Percentiles rank a stretch among this genome's conserved stretches.
Conservation (phyloP, 2,888 invertebrate species). For the Eupithecia abbreviata region DNA sequence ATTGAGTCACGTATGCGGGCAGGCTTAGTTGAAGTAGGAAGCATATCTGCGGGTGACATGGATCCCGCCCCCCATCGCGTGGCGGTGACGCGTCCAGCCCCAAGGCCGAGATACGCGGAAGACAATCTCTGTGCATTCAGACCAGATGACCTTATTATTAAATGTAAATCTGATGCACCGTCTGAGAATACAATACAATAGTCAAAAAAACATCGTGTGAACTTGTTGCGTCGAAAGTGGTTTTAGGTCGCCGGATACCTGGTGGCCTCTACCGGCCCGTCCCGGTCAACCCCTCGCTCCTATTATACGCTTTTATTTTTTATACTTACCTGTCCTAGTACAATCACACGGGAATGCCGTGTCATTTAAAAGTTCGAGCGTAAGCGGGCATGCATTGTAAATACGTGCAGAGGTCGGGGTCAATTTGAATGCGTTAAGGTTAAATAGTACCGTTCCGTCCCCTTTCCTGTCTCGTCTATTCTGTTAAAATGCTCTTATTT, state of each 20-base stretch:
- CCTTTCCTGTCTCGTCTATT: slow-evolving; percentile 29
- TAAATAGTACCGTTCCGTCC: slow-evolving; percentile 34
- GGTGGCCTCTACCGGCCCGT: slow-evolving; percentile 57
- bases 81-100: slow-evolving; percentile 48
- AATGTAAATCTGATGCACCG: slow-evolving; percentile 57
- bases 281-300: slow-evolving; percentile 60
- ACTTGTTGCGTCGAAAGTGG: slow-evolving; percentile 59
- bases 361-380: slow-evolving; percentile 42
- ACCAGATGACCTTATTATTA: slow-evolving; percentile 72
- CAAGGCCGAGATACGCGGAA: slow-evolving; percentile 78
- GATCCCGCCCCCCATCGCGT: slow-evolving; percentile 42
- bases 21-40: slow-evolving; percentile 60
- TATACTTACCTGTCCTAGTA: slow-evolving; percentile 73
- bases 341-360: slow-evolving; percentile 75
- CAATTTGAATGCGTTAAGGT: slow-evolving; percentile 42
- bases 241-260: slow-evolving; percentile 70
- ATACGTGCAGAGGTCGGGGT: slow-evolving; percentile 44
- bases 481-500: slow-evolving; percentile 24
- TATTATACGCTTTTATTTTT: slow-evolving; percentile 63
- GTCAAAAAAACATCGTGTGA: slow-evolving; percentile 61
- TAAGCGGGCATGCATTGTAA: slow-evolving; percentile 41
- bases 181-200: slow-evolving; percentile 41
- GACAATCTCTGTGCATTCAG: slow-evolving; percentile 75
- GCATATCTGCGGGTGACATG: slow-evolving; percentile 53
- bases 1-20: slow-evolving; percentile 57